Base-by-base conservation (phyloP, 2,888 invertebrate genomes). In the Synergus umbraculus region DNA sequence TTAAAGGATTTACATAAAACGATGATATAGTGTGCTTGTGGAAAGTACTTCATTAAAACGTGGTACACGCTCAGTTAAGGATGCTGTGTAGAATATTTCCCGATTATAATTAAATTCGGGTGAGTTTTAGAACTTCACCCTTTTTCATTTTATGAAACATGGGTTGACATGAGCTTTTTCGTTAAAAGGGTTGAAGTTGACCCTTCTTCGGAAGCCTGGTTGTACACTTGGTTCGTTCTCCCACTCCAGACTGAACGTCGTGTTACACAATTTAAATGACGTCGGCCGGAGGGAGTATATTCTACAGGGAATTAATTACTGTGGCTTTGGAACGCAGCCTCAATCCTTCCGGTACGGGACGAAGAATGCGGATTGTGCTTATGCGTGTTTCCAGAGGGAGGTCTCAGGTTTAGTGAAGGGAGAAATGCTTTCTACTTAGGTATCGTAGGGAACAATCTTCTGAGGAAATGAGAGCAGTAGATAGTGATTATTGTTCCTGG, bases 141-240 rank as follows among this genome's bases (percentile, higher is more conserved):
- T 58, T 58, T 29, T 76, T 58, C 58, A 76, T 54, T 76, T 76
- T 10, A 63, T 79, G 79, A 80, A 79, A 81, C 78, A 69, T 67
- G 79, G 54, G 43, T 60, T 78, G 79, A 81, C 77, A 79, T 79
- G 81, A 83, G 83, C 82, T 85, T 69, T 80, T 79, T 83, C 78
- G 80, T 78, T 77, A 81, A 83, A 78, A 80, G 77, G 69, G 29
- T 80, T 66, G 66, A 46, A 79, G 66, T 82, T 78, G 79, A 73
- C 44, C 77, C 12, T 79, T 77, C 82, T 79, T 83, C 67, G 78
- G 63, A 77, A 76, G 58, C 73, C 41, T 66, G 44, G 76, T 67
- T 73, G 65, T 67, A 69, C 76, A 79, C 63, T 78, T 76, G 43
- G 15, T 54, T 73, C 78, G 79, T 79, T 78, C 58, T 65, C 66